Evolutionary conservation across 2,888 invertebrate genomes (phyloP).

Genomic region (Vannuccia rotundouncinata): DNA sequence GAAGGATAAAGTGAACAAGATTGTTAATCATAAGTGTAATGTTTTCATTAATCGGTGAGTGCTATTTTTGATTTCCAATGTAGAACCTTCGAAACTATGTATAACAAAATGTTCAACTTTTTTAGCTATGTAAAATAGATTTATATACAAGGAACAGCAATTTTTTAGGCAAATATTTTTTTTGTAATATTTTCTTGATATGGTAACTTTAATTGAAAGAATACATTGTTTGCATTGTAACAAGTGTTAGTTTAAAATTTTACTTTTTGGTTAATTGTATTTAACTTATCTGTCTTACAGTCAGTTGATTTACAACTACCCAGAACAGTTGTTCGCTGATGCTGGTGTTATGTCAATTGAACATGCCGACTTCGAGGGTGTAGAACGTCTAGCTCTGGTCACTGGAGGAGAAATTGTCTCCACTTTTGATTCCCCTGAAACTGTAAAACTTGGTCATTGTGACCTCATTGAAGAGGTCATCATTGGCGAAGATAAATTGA

Average conservation of each 20-base stretch:
- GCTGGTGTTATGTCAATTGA: slow-evolving; percentile 98
- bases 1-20: slow-evolving; percentile 97
- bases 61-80: background rate
- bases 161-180: too few species aligned
- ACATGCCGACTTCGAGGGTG: slow-evolving; percentile 98
- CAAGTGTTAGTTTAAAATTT: too few species aligned
- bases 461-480: slow-evolving; percentile 93
- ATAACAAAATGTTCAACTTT: too few species aligned
- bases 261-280: too few species aligned
- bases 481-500: slow-evolving; percentile 89
- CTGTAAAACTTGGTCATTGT: slow-evolving; percentile 85
- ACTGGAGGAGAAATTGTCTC: slow-evolving; percentile 85
- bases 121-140: too few species aligned
- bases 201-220: too few species aligned
- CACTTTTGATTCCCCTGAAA: slow-evolving; percentile 87
- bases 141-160: too few species aligned
- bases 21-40: slow-evolving; percentile 84
- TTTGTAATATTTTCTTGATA: too few species aligned
- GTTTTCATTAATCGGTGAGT: slow-evolving; percentile 85
- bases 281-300: slow-evolving; percentile 60
- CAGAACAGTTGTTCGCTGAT: slow-evolving; percentile 97
- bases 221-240: too few species aligned
- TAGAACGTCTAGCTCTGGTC: slow-evolving; percentile 89
- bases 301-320: slow-evolving; percentile 98
- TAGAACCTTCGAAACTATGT: too few species aligned